Evolutionary conservation across 2,888 invertebrate species (phyloP).

Genomic region (Neoaliturus tenellus): DNA sequence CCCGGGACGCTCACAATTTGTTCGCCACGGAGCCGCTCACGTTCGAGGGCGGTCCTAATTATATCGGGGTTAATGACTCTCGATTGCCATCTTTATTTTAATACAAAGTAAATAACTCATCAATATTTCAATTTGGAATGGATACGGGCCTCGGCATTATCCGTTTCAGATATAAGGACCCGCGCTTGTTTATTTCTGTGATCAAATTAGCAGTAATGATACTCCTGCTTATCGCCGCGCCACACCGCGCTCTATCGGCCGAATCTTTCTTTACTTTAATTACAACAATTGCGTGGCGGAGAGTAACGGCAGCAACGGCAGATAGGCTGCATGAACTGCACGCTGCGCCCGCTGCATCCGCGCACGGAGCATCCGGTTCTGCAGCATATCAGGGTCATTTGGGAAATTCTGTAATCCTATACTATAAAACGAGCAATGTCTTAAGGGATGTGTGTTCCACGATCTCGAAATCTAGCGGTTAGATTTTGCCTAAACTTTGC

Average conservation of each 20-base stretch:
- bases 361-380: not conserved
- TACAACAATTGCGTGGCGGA: conserved; percentile 14
- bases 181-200: conserved; percentile 8
- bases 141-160: not conserved
- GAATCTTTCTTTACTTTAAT: conserved; percentile 33
- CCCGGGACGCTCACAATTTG: not conserved
- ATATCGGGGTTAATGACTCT: conserved; percentile 36
- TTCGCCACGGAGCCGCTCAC: not conserved
- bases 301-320: not conserved
- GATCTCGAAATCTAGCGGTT: no score
- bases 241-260: conserved; percentile 6
- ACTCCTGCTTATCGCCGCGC: not conserved
- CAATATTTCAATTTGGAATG: conserved; percentile 41
- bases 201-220: conserved; percentile 38
- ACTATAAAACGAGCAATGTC: no score
- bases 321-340: not conserved
- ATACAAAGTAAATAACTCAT: conserved; percentile 44
- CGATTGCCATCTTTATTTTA: conserved; percentile 40
- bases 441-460: no score
- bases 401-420: no score
- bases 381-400: no score
- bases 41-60: conserved; percentile 16
- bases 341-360: not conserved
- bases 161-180: not conserved
- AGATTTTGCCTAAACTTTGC: no score